These are phyloP conservation scores for Trichonephila clavipes DNA, from an alignment of 1,140 invertebrate species.

Conservation along the genomic window DNA sequence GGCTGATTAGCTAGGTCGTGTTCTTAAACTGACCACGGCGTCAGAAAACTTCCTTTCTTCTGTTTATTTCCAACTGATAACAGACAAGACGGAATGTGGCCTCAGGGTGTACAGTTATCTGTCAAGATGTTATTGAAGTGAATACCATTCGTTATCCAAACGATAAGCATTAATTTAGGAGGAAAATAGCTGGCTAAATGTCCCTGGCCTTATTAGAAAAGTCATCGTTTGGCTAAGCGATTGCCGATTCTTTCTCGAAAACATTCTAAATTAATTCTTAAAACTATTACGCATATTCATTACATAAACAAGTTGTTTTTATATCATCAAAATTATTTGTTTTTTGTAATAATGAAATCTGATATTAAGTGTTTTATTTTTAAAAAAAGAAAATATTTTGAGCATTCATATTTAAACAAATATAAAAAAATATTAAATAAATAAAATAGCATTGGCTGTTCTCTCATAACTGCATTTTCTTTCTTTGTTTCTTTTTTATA, in stretches of 20 bases:
- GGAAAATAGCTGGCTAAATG: neutral
- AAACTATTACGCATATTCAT: neutral
- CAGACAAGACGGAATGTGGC: constrained; percentile 16
- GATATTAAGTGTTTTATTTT: too few species aligned
- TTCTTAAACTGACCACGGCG: neutral
- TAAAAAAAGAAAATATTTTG: too few species aligned
- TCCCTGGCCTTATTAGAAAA: neutral
- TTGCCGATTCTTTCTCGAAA: neutral
- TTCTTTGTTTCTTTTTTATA: too few species aligned
- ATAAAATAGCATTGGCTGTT: too few species aligned
- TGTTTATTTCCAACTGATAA: constrained; percentile 7
- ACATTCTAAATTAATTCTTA: neutral
- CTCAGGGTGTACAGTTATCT: constrained; percentile 11
- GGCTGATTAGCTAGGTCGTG: neutral
- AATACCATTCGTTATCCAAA: constrained; percentile 3
- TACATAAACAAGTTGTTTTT: neutral
- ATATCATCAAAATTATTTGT: neutral
- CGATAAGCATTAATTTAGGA: constrained; percentile 25
- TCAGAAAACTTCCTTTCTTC: constrained; percentile 6
- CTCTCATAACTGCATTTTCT: too few species aligned
- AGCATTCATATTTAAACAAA: too few species aligned
- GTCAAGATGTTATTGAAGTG: constrained; percentile 21
- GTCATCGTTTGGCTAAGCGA: neutral
- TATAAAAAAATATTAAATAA: too few species aligned
- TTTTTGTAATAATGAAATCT: too few species aligned